A percentile compares a stretch with the other conserved stretches of the same genome.
These are phyloP conservation scores for Physocephala rufipes DNA, from an alignment of 2,888 invertebrate genomes.

Conservation along the genomic window DNA sequence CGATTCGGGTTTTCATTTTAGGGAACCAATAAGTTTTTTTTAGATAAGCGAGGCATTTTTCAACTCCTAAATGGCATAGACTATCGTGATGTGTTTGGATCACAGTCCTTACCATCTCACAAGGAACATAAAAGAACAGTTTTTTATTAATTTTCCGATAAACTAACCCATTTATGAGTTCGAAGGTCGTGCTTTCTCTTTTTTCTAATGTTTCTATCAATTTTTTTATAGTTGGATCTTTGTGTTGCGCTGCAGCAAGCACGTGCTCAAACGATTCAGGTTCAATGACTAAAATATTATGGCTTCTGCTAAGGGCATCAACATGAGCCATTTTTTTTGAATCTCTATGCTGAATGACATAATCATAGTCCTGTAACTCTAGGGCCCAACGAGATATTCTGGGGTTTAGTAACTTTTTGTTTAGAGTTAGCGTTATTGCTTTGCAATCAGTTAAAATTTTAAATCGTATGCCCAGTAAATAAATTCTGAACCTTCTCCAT, in stretches of 20 bases:
- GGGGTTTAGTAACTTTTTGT: background rate
- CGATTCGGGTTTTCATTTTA: background rate
- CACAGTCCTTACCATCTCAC: background rate
- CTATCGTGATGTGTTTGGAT: slow-evolving; percentile 6
- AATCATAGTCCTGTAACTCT: slow-evolving; percentile 10
- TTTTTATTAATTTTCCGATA: background rate
- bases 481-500: slow-evolving; percentile 12
- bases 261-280: slow-evolving; percentile 25
- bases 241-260: slow-evolving; percentile 24
- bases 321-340: background rate
- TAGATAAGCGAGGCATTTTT: background rate
- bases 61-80: slow-evolving; percentile 9
- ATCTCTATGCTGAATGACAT: background rate
- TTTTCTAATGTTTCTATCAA: slow-evolving; percentile 31
- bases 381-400: slow-evolving; percentile 32
- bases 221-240: slow-evolving; percentile 21
- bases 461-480: slow-evolving; percentile 18
- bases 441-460: slow-evolving; percentile 23
- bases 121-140: background rate
- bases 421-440: background rate
- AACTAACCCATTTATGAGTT: background rate
- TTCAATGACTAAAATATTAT: slow-evolving; percentile 7
- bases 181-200: background rate
- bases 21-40: slow-evolving; percentile 17
- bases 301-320: slow-evolving; percentile 1